phyloP scores from a whole-genome alignment of 2,113 vertebrate species.

The Balaeniceps rex region DNA sequence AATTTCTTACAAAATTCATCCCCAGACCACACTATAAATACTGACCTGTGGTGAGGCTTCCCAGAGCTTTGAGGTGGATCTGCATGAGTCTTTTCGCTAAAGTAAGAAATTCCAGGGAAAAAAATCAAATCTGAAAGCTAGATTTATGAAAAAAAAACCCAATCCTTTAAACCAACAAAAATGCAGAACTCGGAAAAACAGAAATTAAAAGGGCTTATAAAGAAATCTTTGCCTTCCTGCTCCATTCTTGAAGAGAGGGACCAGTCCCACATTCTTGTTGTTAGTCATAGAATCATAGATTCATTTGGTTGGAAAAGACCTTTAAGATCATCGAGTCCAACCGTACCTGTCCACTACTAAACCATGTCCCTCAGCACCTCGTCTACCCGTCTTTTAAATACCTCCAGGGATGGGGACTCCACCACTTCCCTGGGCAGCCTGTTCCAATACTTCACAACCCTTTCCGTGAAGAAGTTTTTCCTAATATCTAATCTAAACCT shows the following conservation, averaged over 20 bases:
- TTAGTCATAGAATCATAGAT: no score
- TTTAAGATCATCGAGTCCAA: no score
- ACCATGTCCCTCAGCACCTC: no score
- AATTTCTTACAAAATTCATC: constrained; percentile 1
- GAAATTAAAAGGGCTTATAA: neutral
- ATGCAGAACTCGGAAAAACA: neutral
- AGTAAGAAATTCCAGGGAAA: neutral
- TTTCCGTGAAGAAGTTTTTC: no score
- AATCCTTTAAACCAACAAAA: no score
- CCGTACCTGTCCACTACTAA: no score
- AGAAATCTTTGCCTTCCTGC: neutral
- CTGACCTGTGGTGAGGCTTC: neutral
- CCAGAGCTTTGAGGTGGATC: neutral
- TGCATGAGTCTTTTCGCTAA: neutral
- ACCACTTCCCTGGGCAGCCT: no score
- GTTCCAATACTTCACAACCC: no score
- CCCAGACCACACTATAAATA: neutral
- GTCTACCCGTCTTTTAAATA: no score
- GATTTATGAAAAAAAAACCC: neutral
- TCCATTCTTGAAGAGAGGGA: neutral
- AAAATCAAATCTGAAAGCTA: neutral
- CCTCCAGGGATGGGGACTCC: no score
- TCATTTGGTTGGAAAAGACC: no score
- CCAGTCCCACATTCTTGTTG: neutral
- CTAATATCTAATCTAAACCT: no score